Evolutionary conservation across 1,140 invertebrate genomes (phyloP), one percentile per base, ranked within the genome.

Genomic region (Rhyzopertha dominica): DNA sequence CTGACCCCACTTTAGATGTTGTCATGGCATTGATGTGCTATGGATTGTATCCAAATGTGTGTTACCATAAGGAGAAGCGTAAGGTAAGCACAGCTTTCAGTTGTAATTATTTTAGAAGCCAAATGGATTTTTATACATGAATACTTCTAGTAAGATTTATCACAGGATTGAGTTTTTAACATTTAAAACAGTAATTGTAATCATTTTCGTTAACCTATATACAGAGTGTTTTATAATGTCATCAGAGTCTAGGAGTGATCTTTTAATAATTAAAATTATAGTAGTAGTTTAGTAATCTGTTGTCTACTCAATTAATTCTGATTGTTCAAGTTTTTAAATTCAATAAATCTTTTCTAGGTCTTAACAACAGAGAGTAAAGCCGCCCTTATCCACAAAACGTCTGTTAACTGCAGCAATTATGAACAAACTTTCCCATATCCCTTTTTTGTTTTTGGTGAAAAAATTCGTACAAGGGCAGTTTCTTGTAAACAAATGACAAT

Each of bases 381-480:
- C 3, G 95, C 95, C 0, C 69, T 98, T 0, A 87, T 98, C 37
- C 92, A 97, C 69, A 98, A 98, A 67, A 92, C 92, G 0, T 98
- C 95, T 1, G 92, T 98, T 1, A 97, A 97, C 71, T 96, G 93
- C 66, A 87, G 80, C 50, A 91, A 88, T 62, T 73, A 79, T 41
- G 84, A 87, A 31, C 78, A 90, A 40, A 78, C 76, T 41, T 98
- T 97, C 58, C 87, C 89, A 1, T 95, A 85, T 44, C 95, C 95
- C 3, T 91, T 96, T 61, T 97, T 99, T 66, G 88, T 98, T 23
- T 99, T 98, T 69, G 93, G 93, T 2, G 95, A 99, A 73, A 98
- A 99, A 79, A 92, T 98, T 31, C 80, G 95, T 38, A 98, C 95
- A 0, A 75, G 89, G 52, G 92, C 94, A 4, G 92, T 98, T n/a